Base-by-base conservation (phyloP, 2,888 invertebrate genomes). In the Drosophila anomelani region DNA sequence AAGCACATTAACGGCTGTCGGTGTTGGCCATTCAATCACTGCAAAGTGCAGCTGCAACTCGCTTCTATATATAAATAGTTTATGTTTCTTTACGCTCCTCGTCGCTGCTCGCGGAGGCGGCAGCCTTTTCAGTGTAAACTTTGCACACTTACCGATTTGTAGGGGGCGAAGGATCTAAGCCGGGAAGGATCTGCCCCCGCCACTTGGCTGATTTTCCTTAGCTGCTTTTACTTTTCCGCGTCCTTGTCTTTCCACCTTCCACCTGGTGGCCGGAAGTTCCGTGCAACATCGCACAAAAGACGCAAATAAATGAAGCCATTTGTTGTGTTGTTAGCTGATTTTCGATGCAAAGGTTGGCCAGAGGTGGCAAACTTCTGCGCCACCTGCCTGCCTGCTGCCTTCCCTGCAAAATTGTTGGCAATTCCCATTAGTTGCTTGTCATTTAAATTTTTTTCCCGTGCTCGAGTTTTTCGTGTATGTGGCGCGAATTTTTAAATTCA, bases 401-500 rank as follows among this genome's bases (percentile, higher is more conserved):
- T 51, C 81, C 72, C 73, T 76, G 77, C 76, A 64, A 86, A 86
- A 86, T 86, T 84, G 81, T 78, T 86, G 77, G 86, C 88, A 86
- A 88, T 89, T 88, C 90, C 90, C 90, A 87, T 87, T 87, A 87
- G 90, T 88, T 86, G 81, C 88, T 89, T 87, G 86, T 87, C 86
- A 89, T 87, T 87, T 89, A 89, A 87, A 87, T 87, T 86, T 88
- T 74, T 72, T 64, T 20, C 39, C 10, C 38, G 23, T 32, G 23
- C 20, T n/a, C 41, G 29, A 47, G 36, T 43, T 9, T 43, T 54
- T 74, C 38, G 44, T 46, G 75, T 64, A 32, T 62, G 66, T 72
- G 39, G 29, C 41, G 76, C 74, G 84, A 72, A 79, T 75, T 84
- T 82, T 87, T 69, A 80, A 82, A 75, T 85, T 76, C 78, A 69